Evolutionary conservation across 2,113 vertebrate genomes (phyloP).

Genomic region (Oxygymnocypris stewartii): DNA sequence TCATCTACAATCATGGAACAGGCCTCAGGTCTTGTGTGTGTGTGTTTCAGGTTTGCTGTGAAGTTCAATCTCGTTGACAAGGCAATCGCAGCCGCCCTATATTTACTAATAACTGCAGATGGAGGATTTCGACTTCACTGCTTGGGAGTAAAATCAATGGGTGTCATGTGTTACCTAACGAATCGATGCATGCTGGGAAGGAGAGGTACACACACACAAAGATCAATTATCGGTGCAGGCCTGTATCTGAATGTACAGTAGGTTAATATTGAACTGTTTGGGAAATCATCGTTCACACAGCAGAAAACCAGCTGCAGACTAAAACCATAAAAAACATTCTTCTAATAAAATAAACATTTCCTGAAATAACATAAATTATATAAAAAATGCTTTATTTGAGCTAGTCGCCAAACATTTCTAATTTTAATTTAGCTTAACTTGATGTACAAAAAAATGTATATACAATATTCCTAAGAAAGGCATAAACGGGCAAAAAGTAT

Average conservation of each 20-base stretch:
- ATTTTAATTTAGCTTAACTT: neutral
- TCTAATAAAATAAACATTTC: too few species aligned
- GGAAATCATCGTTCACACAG: constrained; percentile 16
- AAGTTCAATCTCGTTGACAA: constrained; percentile 8
- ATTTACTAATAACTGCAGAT: constrained; percentile 17
- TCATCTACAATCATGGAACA: too few species aligned
- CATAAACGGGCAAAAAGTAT: neutral
- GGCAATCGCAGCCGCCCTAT: neutral
- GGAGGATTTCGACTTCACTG: neutral
- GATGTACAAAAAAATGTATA: too few species aligned
- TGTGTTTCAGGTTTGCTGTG: neutral
- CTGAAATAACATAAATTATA: too few species aligned
- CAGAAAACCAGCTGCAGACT: neutral
- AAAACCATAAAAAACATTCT: too few species aligned
- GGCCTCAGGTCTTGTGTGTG: too few species aligned
- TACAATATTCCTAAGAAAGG: neutral
- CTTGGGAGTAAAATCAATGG: constrained; percentile 10
- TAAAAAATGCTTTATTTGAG: too few species aligned
- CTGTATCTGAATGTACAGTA: neutral
- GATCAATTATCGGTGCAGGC: neutral
- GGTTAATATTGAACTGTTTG: constrained; percentile 33
- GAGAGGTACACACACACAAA: constrained; percentile 3
- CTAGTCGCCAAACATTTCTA: too few species aligned
- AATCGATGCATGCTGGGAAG: constrained; percentile 18
- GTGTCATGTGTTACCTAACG: neutral